Evolutionary conservation across 2,113 vertebrate genomes (phyloP), one percentile per base, ranked within the genome.

Genomic region (Paracanthobrama guichenoti): DNA sequence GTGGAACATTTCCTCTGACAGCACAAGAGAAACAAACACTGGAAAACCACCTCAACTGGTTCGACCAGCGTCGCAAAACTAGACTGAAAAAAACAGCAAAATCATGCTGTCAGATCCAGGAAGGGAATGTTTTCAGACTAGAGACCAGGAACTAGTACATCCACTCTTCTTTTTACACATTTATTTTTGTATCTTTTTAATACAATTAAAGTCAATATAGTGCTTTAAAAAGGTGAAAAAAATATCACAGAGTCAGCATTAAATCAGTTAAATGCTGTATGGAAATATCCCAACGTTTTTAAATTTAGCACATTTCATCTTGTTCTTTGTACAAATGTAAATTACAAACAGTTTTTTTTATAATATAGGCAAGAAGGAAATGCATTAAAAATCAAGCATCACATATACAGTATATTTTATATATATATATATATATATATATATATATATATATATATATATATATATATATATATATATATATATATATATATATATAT

Each of bases 1-100:
- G 8, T 83, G 88, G 81, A 78, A 66, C 88, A 90, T 91, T 89
- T 84, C 76, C 59, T 28, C 42, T 39, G 48, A 81, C 50, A 84
- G 88, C 87, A 90, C 85, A 80, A n/a, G 46, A 86, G 42, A 87
- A 62, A 81, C 81, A 79, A 24, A 18, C 72, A 64, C n/a, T 55
- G 31, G 39, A 42, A 66, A 87, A 75, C 86, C 50, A 42, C 59
- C 53, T 55, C 11, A 35, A 55, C 80, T 55, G 75, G 89, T 90
- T 91, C 53, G 71, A 7, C 28, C 13, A 16, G 50, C 82, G 3
- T 2, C 2, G 9, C 1, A 73, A 26, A 50, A 26, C n/a, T 26
- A 28, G 1, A 0, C 60, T 85, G 22, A 46, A 79, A 28, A 8
- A 55, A 67, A 39, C 20, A 42, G 44, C 44, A 20, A 26, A 64